Evolutionary conservation across 2,113 vertebrate genomes (phyloP).

Genomic region (Amphilophus citrinellus): DNA sequence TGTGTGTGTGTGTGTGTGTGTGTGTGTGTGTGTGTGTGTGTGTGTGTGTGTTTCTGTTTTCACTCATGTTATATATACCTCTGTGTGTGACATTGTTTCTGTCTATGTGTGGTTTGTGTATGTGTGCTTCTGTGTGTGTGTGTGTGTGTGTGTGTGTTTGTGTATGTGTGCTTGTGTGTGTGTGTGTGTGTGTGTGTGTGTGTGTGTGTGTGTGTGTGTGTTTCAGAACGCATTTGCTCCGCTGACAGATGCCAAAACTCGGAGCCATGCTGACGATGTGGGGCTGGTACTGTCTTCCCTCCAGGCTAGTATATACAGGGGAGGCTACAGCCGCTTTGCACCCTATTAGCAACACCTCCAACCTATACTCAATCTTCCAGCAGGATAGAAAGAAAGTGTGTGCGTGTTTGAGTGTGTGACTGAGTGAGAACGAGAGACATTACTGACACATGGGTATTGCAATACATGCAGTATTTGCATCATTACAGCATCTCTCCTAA

Average conservation of each 20-base stretch:
- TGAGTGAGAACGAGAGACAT: conserved; percentile 76
- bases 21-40: not conserved
- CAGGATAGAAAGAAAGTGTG: conserved; percentile 51
- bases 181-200: not conserved
- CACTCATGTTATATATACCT: not conserved
- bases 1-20: not conserved
- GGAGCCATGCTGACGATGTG: conserved; percentile 97
- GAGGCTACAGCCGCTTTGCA: conserved; percentile 99
- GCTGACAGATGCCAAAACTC: conserved; percentile 98
- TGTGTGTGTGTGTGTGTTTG: not conserved
- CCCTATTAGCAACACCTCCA: conserved; percentile 88
- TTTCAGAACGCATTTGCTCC: conserved; percentile 99
- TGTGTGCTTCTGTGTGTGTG: not conserved
- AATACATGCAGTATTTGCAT: conserved; percentile 96
- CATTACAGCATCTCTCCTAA: conserved; percentile 93
- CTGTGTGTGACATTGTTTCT: not conserved
- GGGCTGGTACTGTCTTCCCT: conserved; percentile 99
- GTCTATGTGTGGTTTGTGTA: not conserved
- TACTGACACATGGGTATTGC: conserved; percentile 95
- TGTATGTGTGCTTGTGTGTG: not conserved
- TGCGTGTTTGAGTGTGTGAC: conserved; percentile 14
- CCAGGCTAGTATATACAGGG: conserved; percentile 99
- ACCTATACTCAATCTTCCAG: conserved; percentile 55
- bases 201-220: conserved; percentile 20
- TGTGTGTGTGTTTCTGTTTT: not conserved